Base-by-base conservation (phyloP, 1,140 invertebrate genomes). In the Artemia franciscana region DNA sequence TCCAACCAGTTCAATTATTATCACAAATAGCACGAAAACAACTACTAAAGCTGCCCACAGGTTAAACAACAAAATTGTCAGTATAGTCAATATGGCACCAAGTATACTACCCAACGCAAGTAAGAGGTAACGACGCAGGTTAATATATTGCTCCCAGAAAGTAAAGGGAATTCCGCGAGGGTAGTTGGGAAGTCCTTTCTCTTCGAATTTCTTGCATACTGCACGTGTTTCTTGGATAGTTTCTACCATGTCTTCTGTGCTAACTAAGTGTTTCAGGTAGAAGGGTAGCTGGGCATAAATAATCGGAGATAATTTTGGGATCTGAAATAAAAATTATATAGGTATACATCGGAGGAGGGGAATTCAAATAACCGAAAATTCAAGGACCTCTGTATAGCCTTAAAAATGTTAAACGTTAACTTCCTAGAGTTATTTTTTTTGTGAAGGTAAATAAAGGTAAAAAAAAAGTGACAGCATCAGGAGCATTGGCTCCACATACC, bases 101-200 rank as follows among this genome's bases (percentile, higher is more conserved):
- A 93, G 74, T 1, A 90, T 84, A 67, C 84, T 83, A 30, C 83
- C 74, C 25, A 98, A 71, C 9, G 91, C 83, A 60, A 93, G 69
- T 7, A 80, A 76, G 61, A 95, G 72, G 65, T 84, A 86, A 61
- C 80, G 82, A 25, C 86, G 78, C 60, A 97, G 73, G 67, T 85
- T 81, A 69, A 95, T 79, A 72, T 97, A 98, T 75, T 98, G 95
- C 73, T 98, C 93, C 88, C 93, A 99, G 76, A 93, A 98, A 3
- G 92, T 82, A 71, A 99, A 98, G 1, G 91, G 89, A 67, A 96
- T 86, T 9, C 95, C 94, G 26, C 85, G 84, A 0, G 95, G 95
- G 73, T 94, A 98, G 73, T 97, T 97, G 1, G 92, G 90, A 57
- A 99, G 75, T 12, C 93, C 92, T 59, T 80, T 79, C 24, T 81